Evolutionary conservation across 2,888 invertebrate genomes (phyloP).

Genomic region (Malthinus seriepunctatus): DNA sequence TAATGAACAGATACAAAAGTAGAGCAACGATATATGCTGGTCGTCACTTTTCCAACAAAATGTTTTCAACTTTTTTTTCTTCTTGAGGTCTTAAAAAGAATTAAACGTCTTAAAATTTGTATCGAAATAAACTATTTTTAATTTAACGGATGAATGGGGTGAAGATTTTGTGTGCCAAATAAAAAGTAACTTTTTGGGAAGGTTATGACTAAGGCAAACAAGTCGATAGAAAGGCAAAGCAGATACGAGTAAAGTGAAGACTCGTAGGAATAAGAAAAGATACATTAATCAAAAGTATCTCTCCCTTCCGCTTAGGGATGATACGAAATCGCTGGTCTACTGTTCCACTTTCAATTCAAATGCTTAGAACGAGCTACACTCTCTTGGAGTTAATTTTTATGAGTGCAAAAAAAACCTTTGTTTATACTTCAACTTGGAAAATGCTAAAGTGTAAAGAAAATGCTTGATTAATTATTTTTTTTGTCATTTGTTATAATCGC

Average conservation of each 20-base stretch:
- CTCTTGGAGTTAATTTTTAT: slow-evolving; percentile 17
- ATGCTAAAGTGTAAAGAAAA: slow-evolving; percentile 7
- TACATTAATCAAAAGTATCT: slow-evolving; percentile 41
- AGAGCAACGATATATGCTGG: slow-evolving; percentile 15
- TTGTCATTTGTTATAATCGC: neutral
- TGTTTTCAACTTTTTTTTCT: neutral
- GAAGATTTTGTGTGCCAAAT: too few relatives aligned
- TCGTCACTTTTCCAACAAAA: slow-evolving; percentile 15
- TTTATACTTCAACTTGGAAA: slow-evolving; percentile 8
- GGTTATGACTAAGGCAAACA: neutral
- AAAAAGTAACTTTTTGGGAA: too few relatives aligned
- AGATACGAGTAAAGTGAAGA: slow-evolving; percentile 33
- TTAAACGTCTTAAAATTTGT: too few relatives aligned
- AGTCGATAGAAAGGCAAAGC: slow-evolving; percentile 26
- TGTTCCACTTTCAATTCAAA: slow-evolving; percentile 35
- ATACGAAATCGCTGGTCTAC: slow-evolving; percentile 34
- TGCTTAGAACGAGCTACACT: slow-evolving; percentile 22
- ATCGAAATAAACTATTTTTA: too few relatives aligned
- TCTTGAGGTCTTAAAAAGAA: slow-evolving; percentile 1
- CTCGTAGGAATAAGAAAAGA: slow-evolving; percentile 36
- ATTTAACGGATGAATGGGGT: too few relatives aligned
- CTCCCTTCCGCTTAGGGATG: slow-evolving; percentile 32
- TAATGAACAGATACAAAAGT: slow-evolving; percentile 20
- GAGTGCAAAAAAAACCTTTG: slow-evolving; percentile 15
- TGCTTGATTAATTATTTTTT: neutral